Evolutionary conservation across 2,113 vertebrate genomes (phyloP), one percentile per base, ranked within the genome.

Genomic region (Sylvietta virens): DNA sequence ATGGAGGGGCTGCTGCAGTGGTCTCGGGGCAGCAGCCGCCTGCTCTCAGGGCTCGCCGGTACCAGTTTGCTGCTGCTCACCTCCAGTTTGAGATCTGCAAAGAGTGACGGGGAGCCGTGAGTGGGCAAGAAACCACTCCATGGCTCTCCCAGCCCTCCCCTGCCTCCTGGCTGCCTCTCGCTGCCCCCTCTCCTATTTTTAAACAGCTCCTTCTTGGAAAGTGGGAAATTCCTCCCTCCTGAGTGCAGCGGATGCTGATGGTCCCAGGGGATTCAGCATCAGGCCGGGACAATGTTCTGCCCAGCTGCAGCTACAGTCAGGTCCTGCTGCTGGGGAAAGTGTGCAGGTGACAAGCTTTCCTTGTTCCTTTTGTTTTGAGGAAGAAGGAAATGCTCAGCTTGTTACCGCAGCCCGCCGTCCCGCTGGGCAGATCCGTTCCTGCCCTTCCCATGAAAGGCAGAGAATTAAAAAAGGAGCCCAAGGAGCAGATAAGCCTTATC

Each of bases 41-140:
- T 90, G 72, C 3, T 9, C 50, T 95, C 92, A 1, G 69, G 22
- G 26, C 86, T 84, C 8, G 2, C 48, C 1, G 61, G 45, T 12
- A 31, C 73, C 65, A 64, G 27, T 33, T 92, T 94, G 76, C 33
- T 40, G 40, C 47, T 14, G 28, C 81, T 95, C 60, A 22, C 22
- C 44, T 97, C 97, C 94, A 86, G 42, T 71, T 64, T 91, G 51
- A 61, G 77, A 83, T 97, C 97, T 98, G 96, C 35, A 61, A 81
- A 84, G 60, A 77, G 67, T 1, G 23, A 73, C 61, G 88, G 30
- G 39, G 61, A 13, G 27, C 23, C 1, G 4, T 94, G 57, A 91
- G 56, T 1, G 1, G 14, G 27, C 13, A 1, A 37, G 85, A 26
- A 62, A n/a, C 22, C 0, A 3, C 81, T 66, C n/a, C 9, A 0